Evolutionary conservation across 2,888 invertebrate genomes (phyloP), one percentile per base, ranked within the genome.

Genomic region (Morpho deidamia): DNA sequence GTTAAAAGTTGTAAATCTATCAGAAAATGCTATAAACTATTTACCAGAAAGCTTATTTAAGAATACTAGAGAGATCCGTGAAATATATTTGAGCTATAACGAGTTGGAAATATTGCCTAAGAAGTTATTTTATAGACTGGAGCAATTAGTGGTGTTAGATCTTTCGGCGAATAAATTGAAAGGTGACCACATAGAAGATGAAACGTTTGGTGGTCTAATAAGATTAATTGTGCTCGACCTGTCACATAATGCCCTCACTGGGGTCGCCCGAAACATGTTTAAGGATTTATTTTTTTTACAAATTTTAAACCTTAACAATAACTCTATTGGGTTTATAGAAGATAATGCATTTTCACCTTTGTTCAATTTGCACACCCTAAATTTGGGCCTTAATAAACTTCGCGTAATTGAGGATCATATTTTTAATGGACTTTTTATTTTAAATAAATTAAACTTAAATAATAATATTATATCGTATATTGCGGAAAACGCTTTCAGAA

Each of bases 201-300:
- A 94, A 68, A 96, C 96, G 63, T 97, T 97, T 78, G 92, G 94
- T 63, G 96, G 96, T 63, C 91, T 97, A 70, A 95, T 97, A 72
- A 92, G 96, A 61, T 91, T 96, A 76, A 95, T 97, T 71, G 94
- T 97, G 65, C 91, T 97, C 71, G 96, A 97, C 89, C 90, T 97
- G 69, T 95, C 96, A 34, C 94, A 95, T 80, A 97, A 97, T 80
- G 91, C 93, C 55, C 83, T 97, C 62, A 94, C 94, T 33, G 92
- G 95, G 61, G 92, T 97, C 70, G 95, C 95, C 66, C 92, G 94
- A 44, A 92, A 92, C 69, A 95, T 95, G 70, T 97, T 97, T 85
- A 95, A 95, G 81, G 96, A 97, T 78, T 86, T 97, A 64, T 95
- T 95, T 78, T 96, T 96, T 84, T 90, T 97, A 65, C 96, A 96